These are phyloP conservation scores for Venusia cambrica DNA, from an alignment of 2,888 invertebrate species.

Conservation along the genomic window DNA sequence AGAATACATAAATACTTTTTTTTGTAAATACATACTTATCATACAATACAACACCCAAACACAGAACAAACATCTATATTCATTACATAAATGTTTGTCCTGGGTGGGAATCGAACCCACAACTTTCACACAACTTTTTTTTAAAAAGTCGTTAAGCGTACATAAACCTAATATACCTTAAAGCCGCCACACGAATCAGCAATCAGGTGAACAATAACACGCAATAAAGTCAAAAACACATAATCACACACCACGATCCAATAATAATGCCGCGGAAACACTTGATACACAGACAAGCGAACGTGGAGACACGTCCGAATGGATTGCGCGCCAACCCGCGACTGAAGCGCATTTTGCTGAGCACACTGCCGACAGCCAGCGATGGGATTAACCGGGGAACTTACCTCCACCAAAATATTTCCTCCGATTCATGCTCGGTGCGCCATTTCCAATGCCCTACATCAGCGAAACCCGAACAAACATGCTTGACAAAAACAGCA, in stretches of 20 bases:
- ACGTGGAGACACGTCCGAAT: slow-evolving; percentile 34
- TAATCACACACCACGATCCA: slow-evolving; percentile 40
- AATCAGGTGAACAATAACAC: slow-evolving; percentile 37
- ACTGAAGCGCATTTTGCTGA: no score
- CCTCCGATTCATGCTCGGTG: slow-evolving; percentile 12
- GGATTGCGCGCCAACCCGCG: slow-evolving; percentile 58
- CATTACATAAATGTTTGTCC: no score
- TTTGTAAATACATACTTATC: no score
- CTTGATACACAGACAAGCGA: slow-evolving; percentile 7
- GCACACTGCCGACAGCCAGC: slow-evolving; percentile 18
- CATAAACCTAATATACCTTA: slow-evolving; percentile 39
- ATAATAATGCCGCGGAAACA: slow-evolving; percentile 31
- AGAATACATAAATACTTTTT: no score
- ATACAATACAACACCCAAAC: no score
- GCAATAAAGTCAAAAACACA: slow-evolving; percentile 42
- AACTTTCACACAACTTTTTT: no score
- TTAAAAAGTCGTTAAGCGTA: slow-evolving; percentile 19
- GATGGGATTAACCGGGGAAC: slow-evolving; percentile 26
- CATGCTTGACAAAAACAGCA: slow-evolving; percentile 5
- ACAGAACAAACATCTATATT: no score
- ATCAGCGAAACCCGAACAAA: slow-evolving; percentile 5
- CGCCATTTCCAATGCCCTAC: slow-evolving; percentile 21
- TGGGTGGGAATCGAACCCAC: no score
- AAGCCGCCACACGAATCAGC: slow-evolving; percentile 36
- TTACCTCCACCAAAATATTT: slow-evolving; percentile 15